A percentile compares a stretch with the other conserved stretches of the same genome.
These are phyloP conservation scores for Whitmania pigra DNA, from an alignment of 1,140 invertebrate species.

Conservation along the genomic window DNA sequence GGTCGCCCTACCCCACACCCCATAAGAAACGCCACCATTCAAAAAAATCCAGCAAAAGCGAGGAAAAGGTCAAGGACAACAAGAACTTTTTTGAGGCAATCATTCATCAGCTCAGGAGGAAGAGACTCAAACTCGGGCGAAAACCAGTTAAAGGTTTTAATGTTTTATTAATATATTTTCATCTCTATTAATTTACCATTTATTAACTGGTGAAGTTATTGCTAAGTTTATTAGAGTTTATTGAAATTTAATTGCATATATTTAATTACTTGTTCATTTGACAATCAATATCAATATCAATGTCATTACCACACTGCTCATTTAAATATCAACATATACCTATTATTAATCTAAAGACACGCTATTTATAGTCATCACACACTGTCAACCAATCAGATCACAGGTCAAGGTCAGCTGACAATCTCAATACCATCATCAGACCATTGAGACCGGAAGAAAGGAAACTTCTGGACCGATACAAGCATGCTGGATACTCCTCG, in stretches of 20 bases:
- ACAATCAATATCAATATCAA: neutral
- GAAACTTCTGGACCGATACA: constrained; percentile 15
- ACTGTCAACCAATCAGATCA: constrained; percentile 12
- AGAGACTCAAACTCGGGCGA: constrained; percentile 17
- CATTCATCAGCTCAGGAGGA: constrained; percentile 16
- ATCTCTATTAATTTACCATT: neutral
- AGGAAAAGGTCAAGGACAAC: constrained; percentile 14
- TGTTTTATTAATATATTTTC: neutral
- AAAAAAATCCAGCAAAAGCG: constrained; percentile 3
- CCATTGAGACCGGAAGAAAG: constrained; percentile 18
- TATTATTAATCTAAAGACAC: no score
- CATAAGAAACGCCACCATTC: neutral
- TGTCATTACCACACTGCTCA: neutral
- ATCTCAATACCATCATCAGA: constrained; percentile 17
- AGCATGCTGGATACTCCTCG: neutral
- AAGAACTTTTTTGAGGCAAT: constrained; percentile 24
- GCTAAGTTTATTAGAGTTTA: no score
- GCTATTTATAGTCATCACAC: no score
- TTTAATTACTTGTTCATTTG: constrained; percentile 10
- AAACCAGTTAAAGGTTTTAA: constrained; percentile 13
- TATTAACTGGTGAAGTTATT: neutral
- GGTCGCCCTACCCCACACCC: neutral
- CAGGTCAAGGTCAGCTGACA: constrained; percentile 22
- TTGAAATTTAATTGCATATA: neutral
- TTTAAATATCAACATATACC: no score